Percentiles rank a stretch among this genome's conserved stretches.
Evolutionary conservation across 1,140 invertebrate species (phyloP).

Genomic region (Panulirus ornatus): DNA sequence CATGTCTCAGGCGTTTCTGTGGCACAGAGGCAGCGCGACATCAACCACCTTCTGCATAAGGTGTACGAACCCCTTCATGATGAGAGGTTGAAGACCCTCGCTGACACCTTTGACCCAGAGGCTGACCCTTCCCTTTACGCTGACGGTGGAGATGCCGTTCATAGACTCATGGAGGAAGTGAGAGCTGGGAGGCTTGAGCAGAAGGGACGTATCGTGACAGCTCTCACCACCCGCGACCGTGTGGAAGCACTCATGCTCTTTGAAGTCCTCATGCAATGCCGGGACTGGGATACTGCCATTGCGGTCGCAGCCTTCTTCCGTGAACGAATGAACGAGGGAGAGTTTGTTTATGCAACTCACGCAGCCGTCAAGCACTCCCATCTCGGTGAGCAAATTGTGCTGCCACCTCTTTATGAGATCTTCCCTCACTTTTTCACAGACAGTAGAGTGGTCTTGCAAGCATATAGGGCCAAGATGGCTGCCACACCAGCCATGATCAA

Average conservation of each 20-base stretch:
- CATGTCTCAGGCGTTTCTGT: background rate
- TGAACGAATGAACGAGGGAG: slow-evolving; percentile 36
- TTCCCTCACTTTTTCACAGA: slow-evolving; percentile 55
- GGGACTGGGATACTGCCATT: slow-evolving; percentile 24
- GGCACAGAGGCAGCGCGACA: slow-evolving; percentile 58
- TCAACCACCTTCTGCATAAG: slow-evolving; percentile 39
- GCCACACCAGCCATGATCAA: background rate
- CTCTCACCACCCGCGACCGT: slow-evolving; percentile 12
- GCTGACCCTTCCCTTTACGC: background rate
- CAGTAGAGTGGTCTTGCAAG: slow-evolving; percentile 47
- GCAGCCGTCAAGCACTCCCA: slow-evolving; percentile 27
- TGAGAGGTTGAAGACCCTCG: background rate
- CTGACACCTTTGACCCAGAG: slow-evolving; percentile 22
- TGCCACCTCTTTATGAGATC: slow-evolving; percentile 62
- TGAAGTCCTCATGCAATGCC: slow-evolving; percentile 25
- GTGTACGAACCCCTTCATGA: slow-evolving; percentile 42
- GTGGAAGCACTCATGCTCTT: slow-evolving; percentile 31
- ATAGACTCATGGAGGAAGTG: slow-evolving; percentile 32
- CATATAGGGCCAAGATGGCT: slow-evolving; percentile 44
- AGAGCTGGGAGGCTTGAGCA: slow-evolving; percentile 20
- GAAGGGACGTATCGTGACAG: slow-evolving; percentile 21
- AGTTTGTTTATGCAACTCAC: slow-evolving; percentile 41
- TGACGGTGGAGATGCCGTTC: slow-evolving; percentile 32
- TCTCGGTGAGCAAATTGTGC: slow-evolving; percentile 25
- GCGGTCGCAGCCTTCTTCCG: slow-evolving; percentile 48